These are phyloP conservation scores for Entelurus aequoreus DNA, from an alignment of 2,113 vertebrate genomes.

Conservation along the genomic window DNA sequence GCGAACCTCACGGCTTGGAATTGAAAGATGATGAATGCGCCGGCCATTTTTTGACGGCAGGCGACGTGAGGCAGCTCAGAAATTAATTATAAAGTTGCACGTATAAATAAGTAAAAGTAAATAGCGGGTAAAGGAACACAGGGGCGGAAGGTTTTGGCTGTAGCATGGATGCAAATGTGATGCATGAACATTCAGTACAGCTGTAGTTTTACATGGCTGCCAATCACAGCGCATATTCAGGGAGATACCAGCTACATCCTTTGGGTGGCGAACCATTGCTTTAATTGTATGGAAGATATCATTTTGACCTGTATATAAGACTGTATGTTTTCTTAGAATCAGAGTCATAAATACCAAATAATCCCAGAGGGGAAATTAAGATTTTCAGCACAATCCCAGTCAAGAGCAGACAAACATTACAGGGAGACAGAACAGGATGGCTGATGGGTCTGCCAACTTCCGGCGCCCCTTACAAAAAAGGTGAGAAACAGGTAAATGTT, in stretches of 20 bases:
- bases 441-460: no score
- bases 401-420: no score
- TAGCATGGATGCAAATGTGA: not conserved
- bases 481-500: no score
- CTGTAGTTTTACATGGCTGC: constrained; percentile 17
- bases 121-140: constrained; percentile 3
- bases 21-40: constrained; percentile 67
- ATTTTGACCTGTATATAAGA: no score
- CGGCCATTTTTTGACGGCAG: constrained; percentile 31
- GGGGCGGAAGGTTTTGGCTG: constrained; percentile 1
- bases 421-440: no score
- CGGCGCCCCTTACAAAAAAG: no score
- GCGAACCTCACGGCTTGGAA: constrained; percentile 48
- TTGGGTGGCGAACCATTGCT: constrained; percentile 18
- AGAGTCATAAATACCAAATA: no score
- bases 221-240: constrained; percentile 28
- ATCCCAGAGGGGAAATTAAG: no score
- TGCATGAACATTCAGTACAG: no score
- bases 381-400: no score
- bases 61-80: constrained; percentile 25
- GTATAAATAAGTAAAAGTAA: constrained; percentile 27
- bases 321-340: no score
- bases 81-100: constrained; percentile 44
- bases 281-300: no score
- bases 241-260: constrained; percentile 24